A percentile compares a stretch with the other conserved stretches of the same genome.
Conservation (phyloP, 1,140 invertebrate species). For the Drosophila athabasca region DNA sequence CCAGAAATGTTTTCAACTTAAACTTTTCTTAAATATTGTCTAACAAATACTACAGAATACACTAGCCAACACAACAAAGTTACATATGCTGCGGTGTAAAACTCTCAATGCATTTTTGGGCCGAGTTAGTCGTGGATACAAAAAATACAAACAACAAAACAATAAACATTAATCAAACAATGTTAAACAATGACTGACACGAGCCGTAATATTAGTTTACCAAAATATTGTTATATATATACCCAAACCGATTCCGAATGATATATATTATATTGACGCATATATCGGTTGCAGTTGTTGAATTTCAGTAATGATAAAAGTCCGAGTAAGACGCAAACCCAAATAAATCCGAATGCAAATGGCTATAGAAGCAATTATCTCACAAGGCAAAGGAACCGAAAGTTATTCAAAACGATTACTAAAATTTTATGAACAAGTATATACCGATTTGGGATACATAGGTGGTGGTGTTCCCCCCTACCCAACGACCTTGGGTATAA, state of each 20-base stretch:
- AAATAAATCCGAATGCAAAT: constrained; percentile 41
- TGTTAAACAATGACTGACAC: constrained; percentile 45
- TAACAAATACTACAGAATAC: constrained; percentile 27
- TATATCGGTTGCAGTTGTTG: constrained; percentile 70
- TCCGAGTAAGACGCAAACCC: constrained; percentile 33
- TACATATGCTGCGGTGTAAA: constrained; percentile 20
- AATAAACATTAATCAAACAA: constrained; percentile 30
- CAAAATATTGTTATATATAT: constrained; percentile 57
- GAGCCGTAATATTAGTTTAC: constrained; percentile 53
- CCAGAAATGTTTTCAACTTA: constrained; percentile 15
- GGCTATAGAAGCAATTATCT: constrained; percentile 43
- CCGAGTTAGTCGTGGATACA: constrained; percentile 50
- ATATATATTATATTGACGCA: constrained; percentile 43
- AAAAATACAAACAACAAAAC: neutral
- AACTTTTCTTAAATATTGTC: constrained; percentile 21
- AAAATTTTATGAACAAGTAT: constrained; percentile 60
- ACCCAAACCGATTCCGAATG: constrained; percentile 35
- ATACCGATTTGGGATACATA: constrained; percentile 32
- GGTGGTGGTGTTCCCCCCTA: neutral
- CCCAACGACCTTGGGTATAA: neutral
- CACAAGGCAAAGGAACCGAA: constrained; percentile 53
- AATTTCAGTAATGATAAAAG: constrained; percentile 65
- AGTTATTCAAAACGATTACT: constrained; percentile 68
- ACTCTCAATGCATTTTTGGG: constrained; percentile 42
- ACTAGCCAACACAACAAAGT: constrained; percentile 27